Base-by-base conservation (phyloP, 1,140 invertebrate genomes). In the Lerema accius region DNA sequence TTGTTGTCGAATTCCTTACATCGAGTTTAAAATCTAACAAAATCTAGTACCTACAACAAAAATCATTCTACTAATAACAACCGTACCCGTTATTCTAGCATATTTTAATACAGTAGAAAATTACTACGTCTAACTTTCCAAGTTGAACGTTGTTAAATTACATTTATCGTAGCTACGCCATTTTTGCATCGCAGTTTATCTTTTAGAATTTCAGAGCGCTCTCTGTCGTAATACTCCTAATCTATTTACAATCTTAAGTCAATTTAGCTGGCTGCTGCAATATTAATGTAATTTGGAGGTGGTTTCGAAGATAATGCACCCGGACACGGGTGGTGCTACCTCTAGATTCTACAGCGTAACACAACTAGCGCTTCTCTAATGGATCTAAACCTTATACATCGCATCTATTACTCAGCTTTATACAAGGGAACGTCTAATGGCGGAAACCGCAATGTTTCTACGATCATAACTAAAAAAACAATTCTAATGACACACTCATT, bases 351-450 rank as follows among this genome's bases (percentile, higher is more conserved):
- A 35, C 53, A 45, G 53, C 53, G 23, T 58, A 58, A 58, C 45
- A 40, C 53, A 58, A 58, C 53, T 58, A 46, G 53, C 40, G 53
- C 53, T 55, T 13, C 51, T 58, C 53, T 58, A 58, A 58, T 58
- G 53, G 53, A 58, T 45, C 53, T 15, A 28, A 58, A 58, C 35
- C 40, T 32, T 58, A 58, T 58, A 45, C 40, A 45, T 19, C 15
- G 42, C 43, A 58, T 14, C 17, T 11, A 16, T 42, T 32, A 11
- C 9, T 15, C 48, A 56, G n/a, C 15, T 13, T 43, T 16, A 4
- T 45, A 17, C 17, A 45, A 1, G 9, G n/a, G 16, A 6, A 11
- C 14, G 15, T n/a, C 23, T 58, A 58, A 58, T 55, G 51, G 40
- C 23, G 5, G 11, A 26, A 42, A 56, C 53, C 53, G 32, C 53